Base-by-base conservation (phyloP, 2,888 invertebrate species). In the Leptura quadrifasciata region DNA sequence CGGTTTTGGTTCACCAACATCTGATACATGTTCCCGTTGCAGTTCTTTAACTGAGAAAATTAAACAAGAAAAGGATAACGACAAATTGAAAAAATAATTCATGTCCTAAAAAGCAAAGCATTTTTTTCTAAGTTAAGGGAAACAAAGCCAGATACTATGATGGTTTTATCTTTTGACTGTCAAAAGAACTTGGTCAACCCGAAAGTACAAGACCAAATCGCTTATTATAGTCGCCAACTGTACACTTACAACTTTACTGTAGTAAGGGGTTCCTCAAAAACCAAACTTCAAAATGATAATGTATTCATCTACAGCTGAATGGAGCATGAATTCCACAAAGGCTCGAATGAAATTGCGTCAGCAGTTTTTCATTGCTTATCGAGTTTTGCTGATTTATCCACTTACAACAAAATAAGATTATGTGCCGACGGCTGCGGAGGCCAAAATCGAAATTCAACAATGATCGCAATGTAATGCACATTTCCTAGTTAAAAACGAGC, bases 171-270 rank as follows among this genome's bases (percentile, higher is more conserved):
- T n/a, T n/a, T n/a, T n/a, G n/a, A n/a, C n/a, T 76, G 72, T 55
- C 72, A 76, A 64, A 72, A 76, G 39, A 76, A 76, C 60, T 31
- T 76, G 20, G 68, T 69, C 6, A 55, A 64, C n/a, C 72, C 76
- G 10, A 76, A 73, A 64, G 55, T 75, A 31, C 64, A 58, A 12
- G 71, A 71, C 47, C 75, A 75, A 57, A 55, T 31, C 21, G 71
- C 69, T 17, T 73, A 73, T 55, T 73, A 57, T 55, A 60, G 47
- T 5, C 39, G 74, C 27, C 74, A 74, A 35, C 60, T 75, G 8
- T 75, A 75, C 52, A 47, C 63, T 9, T 76, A 76, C 55, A 76
- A 76, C 58, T 76, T 76, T 76, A 68, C 72, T 52, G 71, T 76
- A 31, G 60, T 67, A n/a, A n/a, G n/a, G n/a, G n/a, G n/a, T n/a